Percentiles rank a stretch among this genome's conserved stretches.
phyloP scores from a whole-genome alignment of 2,888 invertebrate genomes.

The Tortricodes alternella region DNA sequence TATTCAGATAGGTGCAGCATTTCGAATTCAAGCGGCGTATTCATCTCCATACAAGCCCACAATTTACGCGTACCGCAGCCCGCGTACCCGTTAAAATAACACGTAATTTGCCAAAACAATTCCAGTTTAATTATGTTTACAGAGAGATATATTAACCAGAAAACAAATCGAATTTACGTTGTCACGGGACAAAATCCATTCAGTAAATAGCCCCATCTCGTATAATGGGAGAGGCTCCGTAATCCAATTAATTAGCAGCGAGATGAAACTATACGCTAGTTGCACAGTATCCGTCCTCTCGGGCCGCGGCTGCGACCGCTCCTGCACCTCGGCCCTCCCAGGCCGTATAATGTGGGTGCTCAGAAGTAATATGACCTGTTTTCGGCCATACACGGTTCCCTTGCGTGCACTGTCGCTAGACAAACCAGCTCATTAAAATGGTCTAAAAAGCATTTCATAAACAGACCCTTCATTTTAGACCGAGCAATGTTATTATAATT shows the following conservation, averaged over 20 bases:
- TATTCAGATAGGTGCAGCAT: not conserved
- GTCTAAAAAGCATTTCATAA: not conserved
- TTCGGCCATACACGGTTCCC: constrained; percentile 17
- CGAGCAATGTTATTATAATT: not conserved
- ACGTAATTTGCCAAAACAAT: constrained; percentile 35
- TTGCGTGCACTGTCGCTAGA: constrained; percentile 9
- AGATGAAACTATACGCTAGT: constrained; percentile 62
- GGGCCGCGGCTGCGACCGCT: constrained; percentile 1
- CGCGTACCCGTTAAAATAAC: constrained; percentile 19
- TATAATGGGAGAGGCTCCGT: constrained; percentile 67
- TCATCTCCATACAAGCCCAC: constrained; percentile 17
- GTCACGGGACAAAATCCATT: constrained; percentile 68
- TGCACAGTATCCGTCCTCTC: constrained; percentile 44
- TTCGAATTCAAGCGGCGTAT: constrained; percentile 18
- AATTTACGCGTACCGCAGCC: constrained; percentile 16
- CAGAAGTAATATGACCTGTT: constrained; percentile 29
- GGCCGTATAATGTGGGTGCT: constrained; percentile 23
- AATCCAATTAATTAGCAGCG: constrained; percentile 72
- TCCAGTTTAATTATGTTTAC: constrained; percentile 56
- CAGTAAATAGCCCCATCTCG: constrained; percentile 68
- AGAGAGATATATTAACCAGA: constrained; percentile 46
- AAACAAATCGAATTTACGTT: constrained; percentile 60
- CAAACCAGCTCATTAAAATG: constrained; percentile 4
- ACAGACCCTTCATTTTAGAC: too few species aligned
- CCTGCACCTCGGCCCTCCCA: constrained; percentile 23